Evolutionary conservation across 2,888 invertebrate species (phyloP), one percentile per base, ranked within the genome.

Genomic region (Cantharis rustica): DNA sequence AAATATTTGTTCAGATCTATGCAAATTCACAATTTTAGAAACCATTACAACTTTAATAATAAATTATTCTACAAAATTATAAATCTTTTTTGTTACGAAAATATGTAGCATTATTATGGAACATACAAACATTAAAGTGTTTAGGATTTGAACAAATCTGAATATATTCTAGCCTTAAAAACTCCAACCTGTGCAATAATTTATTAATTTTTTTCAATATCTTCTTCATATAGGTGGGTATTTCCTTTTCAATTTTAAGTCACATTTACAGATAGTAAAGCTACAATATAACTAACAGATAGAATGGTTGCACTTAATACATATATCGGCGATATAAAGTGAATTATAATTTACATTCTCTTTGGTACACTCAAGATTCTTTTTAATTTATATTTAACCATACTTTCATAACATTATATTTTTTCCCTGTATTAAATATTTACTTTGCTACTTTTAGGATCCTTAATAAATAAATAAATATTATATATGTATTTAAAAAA

Each of bases 341-440:
- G 76, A 76, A 76, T 23, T 82, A 83, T 85, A 66, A 80, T 84
- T 84, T 83, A 85, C 72, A 83, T 83, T 81, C 80, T 87, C 87
- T 87, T 87, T 87, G 87, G 87, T 86, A 86, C 86, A 86, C 82
- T 82, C 83, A 84, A 82, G 63, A 75, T 72, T 75, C 82, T 79
- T 80, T 82, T 82, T 82, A 84, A 86, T 86, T 86, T 85, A 85
- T 78, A 81, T 73, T 81, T 81, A 31, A 74, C 74, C 69, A 76
- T 71, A 73, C 72, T 78, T 73, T 47, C 70, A 75, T 75, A 72
- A 77, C 75, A 68, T 75, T 75, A 77, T 79, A 71, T 75, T 74
- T 74, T 76, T 72, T 81, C 81, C 81, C 80, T 80, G 80, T 80
- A 80, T 79, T 77, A 78, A 74, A 78, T 76, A 71, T 73, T 72